Evolutionary conservation across 2,797 vertebrate genomes (phyloP).

Genomic region (Eleutherodactylus coqui): DNA sequence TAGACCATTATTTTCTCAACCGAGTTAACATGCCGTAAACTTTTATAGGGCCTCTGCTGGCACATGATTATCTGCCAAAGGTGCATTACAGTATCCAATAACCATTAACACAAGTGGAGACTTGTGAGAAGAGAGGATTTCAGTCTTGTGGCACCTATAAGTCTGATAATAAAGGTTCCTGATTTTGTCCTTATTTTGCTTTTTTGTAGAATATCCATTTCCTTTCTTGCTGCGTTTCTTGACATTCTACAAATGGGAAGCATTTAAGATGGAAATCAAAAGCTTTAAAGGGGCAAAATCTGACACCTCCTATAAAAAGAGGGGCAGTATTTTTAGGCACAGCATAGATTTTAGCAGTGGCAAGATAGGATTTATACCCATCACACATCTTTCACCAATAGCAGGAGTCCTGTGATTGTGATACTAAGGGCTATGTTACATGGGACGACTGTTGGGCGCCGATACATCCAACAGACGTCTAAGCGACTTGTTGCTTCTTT

Average conservation of each 20-base stretch:
- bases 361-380: too few relatives aligned
- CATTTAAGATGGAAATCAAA: not conserved
- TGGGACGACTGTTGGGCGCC: too few relatives aligned
- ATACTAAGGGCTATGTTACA: too few relatives aligned
- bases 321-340: too few relatives aligned
- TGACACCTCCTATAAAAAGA: too few relatives aligned
- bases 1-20: slow-evolving; percentile 48
- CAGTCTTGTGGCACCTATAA: not conserved
- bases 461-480: too few relatives aligned
- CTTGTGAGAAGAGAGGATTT: slow-evolving; percentile 9
- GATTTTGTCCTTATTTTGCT: not conserved
- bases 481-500: too few relatives aligned
- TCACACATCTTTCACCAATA: too few relatives aligned
- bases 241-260: not conserved
- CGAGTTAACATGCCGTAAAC: slow-evolving; percentile 53
- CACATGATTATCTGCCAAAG: slow-evolving; percentile 40
- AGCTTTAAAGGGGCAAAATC: not conserved
- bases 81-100: slow-evolving; percentile 49
- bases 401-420: too few relatives aligned
- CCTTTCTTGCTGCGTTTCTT: not conserved
- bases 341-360: too few relatives aligned
- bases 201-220: not conserved
- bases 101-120: slow-evolving; percentile 46
- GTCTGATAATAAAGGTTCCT: slow-evolving; percentile 12
- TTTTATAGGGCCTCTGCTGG: slow-evolving; percentile 42